Evolutionary conservation across 2,888 invertebrate species (phyloP).

Genomic region (Eilema sororculum): DNA sequence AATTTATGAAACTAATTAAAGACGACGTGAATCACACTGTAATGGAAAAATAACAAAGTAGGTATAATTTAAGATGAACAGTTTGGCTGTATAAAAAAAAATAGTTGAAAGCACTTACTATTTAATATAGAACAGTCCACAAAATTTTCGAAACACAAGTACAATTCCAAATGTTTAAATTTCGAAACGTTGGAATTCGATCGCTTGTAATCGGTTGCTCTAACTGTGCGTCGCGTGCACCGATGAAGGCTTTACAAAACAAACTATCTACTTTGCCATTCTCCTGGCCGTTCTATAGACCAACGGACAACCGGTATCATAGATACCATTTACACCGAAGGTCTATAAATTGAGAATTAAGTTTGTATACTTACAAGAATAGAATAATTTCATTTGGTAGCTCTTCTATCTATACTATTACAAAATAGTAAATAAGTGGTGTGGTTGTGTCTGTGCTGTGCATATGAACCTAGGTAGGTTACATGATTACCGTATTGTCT

Average conservation of each 20-base stretch:
- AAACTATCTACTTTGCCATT: constrained; percentile 63
- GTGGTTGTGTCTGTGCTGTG: too few relatives aligned
- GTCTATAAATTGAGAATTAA: constrained; percentile 14
- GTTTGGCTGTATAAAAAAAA: constrained; percentile 12
- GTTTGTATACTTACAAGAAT: constrained; percentile 4
- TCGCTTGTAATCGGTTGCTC: constrained; percentile 19
- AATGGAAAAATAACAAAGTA: neutral
- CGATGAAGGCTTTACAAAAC: constrained; percentile 57
- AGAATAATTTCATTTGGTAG: neutral
- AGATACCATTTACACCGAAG: constrained; percentile 53
- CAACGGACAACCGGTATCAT: constrained; percentile 55
- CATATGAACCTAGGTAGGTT: too few relatives aligned
- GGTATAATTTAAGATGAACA: neutral
- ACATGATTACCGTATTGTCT: too few relatives aligned
- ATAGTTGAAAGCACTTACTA: constrained; percentile 35
- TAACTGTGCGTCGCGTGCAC: constrained; percentile 59
- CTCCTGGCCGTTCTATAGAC: constrained; percentile 51
- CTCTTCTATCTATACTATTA: too few relatives aligned
- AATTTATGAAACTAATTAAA: neutral
- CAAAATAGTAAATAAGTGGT: too few relatives aligned
- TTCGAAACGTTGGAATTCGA: constrained; percentile 24
- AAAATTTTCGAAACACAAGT: constrained; percentile 27
- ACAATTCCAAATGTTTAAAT: constrained; percentile 5
- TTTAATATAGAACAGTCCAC: constrained; percentile 30
- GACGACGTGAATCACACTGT: neutral